Evolutionary conservation across 2,888 invertebrate species (phyloP).

Genomic region (Chrysotoxum bicinctum): DNA sequence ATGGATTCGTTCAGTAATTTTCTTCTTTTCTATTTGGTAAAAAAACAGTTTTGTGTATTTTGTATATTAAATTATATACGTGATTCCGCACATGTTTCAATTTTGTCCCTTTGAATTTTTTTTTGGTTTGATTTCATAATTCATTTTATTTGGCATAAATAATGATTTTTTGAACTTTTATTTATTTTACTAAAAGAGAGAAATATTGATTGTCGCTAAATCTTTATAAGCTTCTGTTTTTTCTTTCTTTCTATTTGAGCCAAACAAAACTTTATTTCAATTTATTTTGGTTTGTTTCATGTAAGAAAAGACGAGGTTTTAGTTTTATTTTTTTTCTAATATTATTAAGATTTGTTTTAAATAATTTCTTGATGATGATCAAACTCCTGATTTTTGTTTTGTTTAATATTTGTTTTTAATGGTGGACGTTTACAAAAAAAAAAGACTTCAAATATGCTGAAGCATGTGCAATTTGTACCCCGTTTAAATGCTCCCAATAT

Average conservation of each 20-base stretch:
- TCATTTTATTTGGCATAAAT: conserved; percentile 56
- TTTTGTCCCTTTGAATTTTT: conserved; percentile 52
- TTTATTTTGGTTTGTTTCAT: neutral
- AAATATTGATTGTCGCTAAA: conserved; percentile 27
- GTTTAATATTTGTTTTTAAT: neutral
- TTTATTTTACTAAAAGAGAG: conserved; percentile 2
- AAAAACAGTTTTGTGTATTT: conserved; percentile 58
- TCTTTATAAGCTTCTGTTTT: conserved; percentile 17
- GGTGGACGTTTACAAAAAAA: neutral
- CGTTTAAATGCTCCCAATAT: neutral
- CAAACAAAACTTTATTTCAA: conserved; percentile 8
- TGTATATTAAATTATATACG: conserved; percentile 56
- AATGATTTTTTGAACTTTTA: conserved; percentile 20
- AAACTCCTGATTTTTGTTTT: neutral
- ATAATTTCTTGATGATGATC: conserved; percentile 2
- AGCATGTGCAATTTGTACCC: conserved; percentile 29
- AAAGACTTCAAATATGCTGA: conserved; percentile 18
- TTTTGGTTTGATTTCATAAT: conserved; percentile 36
- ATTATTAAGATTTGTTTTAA: neutral
- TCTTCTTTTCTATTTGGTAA: conserved; percentile 69
- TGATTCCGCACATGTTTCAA: conserved; percentile 67
- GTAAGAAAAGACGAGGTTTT: neutral
- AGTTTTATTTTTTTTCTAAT: neutral
- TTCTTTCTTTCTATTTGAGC: neutral
- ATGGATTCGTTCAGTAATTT: conserved; percentile 68